Evolutionary conservation across 2,797 vertebrate genomes (phyloP).

Genomic region (Zenarchopterus dispar): DNA sequence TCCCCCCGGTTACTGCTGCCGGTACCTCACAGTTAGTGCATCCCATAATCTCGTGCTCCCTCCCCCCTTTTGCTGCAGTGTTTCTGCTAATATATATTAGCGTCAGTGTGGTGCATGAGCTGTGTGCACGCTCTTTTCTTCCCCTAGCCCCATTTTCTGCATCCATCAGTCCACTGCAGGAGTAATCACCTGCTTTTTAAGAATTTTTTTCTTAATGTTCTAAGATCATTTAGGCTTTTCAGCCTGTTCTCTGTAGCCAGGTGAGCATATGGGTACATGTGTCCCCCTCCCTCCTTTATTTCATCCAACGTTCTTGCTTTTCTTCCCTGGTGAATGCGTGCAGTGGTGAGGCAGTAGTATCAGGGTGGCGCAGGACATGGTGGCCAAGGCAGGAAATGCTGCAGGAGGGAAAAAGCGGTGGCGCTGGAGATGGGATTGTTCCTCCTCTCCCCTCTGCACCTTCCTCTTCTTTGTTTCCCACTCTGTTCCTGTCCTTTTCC

Average conservation of each 20-base stretch:
- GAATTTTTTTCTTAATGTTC: slow-evolving; percentile 13
- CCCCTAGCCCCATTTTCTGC: slow-evolving; percentile 13
- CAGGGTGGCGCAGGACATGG: slow-evolving; percentile 73
- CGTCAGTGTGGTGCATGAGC: slow-evolving; percentile 67
- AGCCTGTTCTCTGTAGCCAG: slow-evolving; percentile 58
- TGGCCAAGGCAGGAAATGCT: slow-evolving; percentile 74
- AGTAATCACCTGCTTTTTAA: slow-evolving; percentile 13
- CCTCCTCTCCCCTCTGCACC: slow-evolving; percentile 26
- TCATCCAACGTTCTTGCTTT: slow-evolving; percentile 2
- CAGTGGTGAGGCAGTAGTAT: slow-evolving; percentile 50
- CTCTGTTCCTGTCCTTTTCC: background rate
- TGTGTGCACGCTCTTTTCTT: slow-evolving; percentile 23
- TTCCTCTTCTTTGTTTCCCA: background rate
- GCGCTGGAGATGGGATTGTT: slow-evolving; percentile 16
- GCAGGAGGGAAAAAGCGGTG: slow-evolving; percentile 53
- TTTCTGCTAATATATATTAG: slow-evolving; percentile 84
- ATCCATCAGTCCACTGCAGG: slow-evolving; percentile 36
- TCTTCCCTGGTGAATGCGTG: slow-evolving; percentile 32
- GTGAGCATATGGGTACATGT: slow-evolving; percentile 45
- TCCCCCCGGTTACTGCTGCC: slow-evolving; percentile 65
- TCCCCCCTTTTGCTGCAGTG: slow-evolving; percentile 81
- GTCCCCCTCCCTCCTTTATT: slow-evolving; percentile 3
- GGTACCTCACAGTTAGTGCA: slow-evolving; percentile 76
- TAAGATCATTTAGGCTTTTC: slow-evolving; percentile 24
- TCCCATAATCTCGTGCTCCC: slow-evolving; percentile 71